Percentiles rank a stretch among this genome's conserved stretches.
Conservation (phyloP, 2,113 vertebrate species). For the Lethenteron reissneri region DNA sequence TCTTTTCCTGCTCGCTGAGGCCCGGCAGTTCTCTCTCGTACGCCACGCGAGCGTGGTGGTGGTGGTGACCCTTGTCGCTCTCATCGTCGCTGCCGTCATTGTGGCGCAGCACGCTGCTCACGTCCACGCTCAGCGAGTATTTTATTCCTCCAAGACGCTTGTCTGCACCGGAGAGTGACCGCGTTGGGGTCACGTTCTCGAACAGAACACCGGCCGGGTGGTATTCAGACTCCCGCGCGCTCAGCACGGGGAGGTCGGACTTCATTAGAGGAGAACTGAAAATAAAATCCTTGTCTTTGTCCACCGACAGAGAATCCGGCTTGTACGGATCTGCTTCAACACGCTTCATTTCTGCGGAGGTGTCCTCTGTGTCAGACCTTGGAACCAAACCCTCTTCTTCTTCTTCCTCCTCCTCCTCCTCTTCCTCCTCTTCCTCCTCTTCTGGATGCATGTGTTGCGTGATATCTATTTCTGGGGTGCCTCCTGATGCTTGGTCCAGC, state of each 20-base stretch:
- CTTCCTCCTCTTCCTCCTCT: too few relatives aligned
- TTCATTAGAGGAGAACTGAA: slow-evolving; percentile 1
- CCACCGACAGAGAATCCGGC: neutral
- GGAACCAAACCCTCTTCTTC: neutral
- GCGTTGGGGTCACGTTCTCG: neutral
- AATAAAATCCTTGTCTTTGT: neutral
- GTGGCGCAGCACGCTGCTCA: neutral
- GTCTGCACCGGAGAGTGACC: neutral
- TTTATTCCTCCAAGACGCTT: neutral
- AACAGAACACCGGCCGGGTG: slow-evolving; percentile 4
- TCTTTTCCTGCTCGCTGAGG: too few relatives aligned
- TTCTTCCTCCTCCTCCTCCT: neutral
- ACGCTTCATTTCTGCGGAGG: neutral
- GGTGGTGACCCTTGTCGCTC: too few relatives aligned
- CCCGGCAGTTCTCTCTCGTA: too few relatives aligned
- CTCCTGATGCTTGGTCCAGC: too few relatives aligned
- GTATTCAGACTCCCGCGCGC: slow-evolving; percentile 2
- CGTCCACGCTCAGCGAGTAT: slow-evolving; percentile 1
- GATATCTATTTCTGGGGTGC: too few relatives aligned
- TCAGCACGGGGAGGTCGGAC: slow-evolving; percentile 3
- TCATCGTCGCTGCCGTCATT: neutral
- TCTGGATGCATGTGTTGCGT: too few relatives aligned
- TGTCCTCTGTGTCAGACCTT: neutral
- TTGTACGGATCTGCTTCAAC: neutral
- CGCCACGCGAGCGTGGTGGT: too few relatives aligned